These are phyloP conservation scores for Porites lutea DNA, from an alignment of 64 coral and sea anemone species.

Conservation along the genomic window DNA sequence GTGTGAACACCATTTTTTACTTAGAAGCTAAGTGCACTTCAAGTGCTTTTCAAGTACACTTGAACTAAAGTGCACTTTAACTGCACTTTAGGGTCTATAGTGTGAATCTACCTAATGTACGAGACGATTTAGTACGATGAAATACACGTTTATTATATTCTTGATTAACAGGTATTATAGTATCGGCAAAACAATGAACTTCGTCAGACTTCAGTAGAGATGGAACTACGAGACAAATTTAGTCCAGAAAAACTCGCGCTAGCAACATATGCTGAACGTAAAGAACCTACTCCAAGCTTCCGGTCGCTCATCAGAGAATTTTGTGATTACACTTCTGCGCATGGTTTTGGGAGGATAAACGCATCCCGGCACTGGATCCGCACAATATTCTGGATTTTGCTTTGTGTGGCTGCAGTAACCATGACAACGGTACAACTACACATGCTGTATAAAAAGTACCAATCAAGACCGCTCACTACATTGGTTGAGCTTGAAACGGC, in stretches of 20 bases:
- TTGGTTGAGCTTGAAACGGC: neutral
- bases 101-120: too few species aligned
- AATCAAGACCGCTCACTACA: conserved; percentile 5
- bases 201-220: neutral
- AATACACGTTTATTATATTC: too few species aligned
- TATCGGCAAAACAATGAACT: too few species aligned
- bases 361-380: neutral
- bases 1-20: too few species aligned
- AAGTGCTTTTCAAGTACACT: too few species aligned
- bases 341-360: conserved; percentile 19
- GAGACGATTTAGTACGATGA: too few species aligned
- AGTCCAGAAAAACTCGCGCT: neutral
- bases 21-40: too few species aligned
- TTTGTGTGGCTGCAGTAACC: neutral
- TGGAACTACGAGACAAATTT: neutral
- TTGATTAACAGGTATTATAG: too few species aligned
- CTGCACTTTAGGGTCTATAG: too few species aligned
- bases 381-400: conserved; percentile 4
- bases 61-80: too few species aligned
- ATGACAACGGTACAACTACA: conserved; percentile 1
- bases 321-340: conserved; percentile 22
- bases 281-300: neutral
- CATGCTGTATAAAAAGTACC: conserved; percentile 4
- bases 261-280: too few species aligned
- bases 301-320: neutral